A percentile compares a stretch with the other conserved stretches of the same genome.
Evolutionary conservation across 1,140 invertebrate species (phyloP).

Genomic region (Drosophila varians): DNA sequence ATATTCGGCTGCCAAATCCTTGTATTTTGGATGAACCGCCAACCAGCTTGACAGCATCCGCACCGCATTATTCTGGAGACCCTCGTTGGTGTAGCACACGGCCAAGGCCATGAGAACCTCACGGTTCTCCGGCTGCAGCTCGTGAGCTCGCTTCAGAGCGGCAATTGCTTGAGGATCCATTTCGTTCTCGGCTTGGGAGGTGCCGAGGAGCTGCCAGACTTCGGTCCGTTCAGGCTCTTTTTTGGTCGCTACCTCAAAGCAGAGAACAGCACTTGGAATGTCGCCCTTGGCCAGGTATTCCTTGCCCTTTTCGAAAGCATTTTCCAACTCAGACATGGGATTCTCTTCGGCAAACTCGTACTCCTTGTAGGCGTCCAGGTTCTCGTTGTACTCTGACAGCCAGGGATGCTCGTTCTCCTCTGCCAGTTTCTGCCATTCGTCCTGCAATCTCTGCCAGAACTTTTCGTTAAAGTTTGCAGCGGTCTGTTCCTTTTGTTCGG

Average conservation of each 20-base stretch:
- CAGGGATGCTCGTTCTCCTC: conserved; percentile 87
- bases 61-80: conserved; percentile 90
- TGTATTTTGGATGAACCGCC: conserved; percentile 93
- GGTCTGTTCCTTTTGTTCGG: conserved; percentile 72
- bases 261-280: conserved; percentile 96
- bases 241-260: conserved; percentile 97
- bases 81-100: conserved; percentile 98
- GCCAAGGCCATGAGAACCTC: conserved; percentile 95
- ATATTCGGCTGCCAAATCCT: conserved; percentile 87
- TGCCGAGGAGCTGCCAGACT: conserved; percentile 92
- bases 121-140: conserved; percentile 92
- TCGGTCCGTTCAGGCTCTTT: conserved; percentile 92
- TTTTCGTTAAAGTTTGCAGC: conserved; percentile 85
- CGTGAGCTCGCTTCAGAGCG: conserved; percentile 93
- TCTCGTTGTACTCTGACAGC: conserved; percentile 87
- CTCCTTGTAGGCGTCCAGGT: conserved; percentile 88
- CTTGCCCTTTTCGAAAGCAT: conserved; percentile 94
- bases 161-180: conserved; percentile 93
- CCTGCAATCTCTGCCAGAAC: conserved; percentile 91
- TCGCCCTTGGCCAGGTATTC: conserved; percentile 93
- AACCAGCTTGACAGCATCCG: conserved; percentile 92
- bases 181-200: conserved; percentile 93
- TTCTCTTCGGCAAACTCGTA: conserved; percentile 95
- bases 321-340: conserved; percentile 91
- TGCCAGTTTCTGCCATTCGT: conserved; percentile 90